phyloP scores from a whole-genome alignment of 2,113 vertebrate species.

The Phalacrocorax carbo region DNA sequence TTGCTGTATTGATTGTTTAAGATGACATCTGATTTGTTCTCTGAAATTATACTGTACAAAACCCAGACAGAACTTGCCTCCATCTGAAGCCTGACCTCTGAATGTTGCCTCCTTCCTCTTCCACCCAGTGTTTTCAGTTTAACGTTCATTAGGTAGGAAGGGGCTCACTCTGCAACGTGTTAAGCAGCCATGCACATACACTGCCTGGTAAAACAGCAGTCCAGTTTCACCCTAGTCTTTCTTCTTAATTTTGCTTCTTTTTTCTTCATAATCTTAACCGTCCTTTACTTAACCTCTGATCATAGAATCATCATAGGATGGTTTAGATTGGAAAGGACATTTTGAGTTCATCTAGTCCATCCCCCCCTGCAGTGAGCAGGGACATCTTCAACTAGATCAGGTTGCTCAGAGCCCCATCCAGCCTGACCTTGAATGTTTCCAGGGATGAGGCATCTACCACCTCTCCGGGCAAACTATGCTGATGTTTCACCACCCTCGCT shows the following conservation, averaged over 20 bases:
- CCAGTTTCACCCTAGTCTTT: not conserved
- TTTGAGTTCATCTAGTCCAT: too few relatives aligned
- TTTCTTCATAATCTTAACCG: not conserved
- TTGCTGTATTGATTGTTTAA: not conserved
- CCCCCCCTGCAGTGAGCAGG: too few relatives aligned
- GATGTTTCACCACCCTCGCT: too few relatives aligned
- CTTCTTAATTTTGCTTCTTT: not conserved
- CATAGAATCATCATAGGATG: too few relatives aligned
- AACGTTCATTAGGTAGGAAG: accelerated
- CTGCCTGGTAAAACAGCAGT: not conserved
- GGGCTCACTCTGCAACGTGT: not conserved
- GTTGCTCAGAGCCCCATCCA: too few relatives aligned
- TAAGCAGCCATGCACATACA: not conserved
- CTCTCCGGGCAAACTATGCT: too few relatives aligned
- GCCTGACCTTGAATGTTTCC: too few relatives aligned
- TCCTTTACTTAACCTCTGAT: not conserved
- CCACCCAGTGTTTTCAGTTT: not conserved
- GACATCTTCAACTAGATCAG: too few relatives aligned
- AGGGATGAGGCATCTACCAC: too few relatives aligned
- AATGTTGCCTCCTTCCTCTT: not conserved
- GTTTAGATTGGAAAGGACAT: too few relatives aligned
- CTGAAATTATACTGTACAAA: not conserved
- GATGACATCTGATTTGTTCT: not conserved
- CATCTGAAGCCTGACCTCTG: not conserved
- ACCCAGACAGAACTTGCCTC: not conserved